Evolutionary conservation across 2,113 vertebrate genomes (phyloP), one percentile per base, ranked within the genome.

Genomic region (Semicossyphus pulcher): DNA sequence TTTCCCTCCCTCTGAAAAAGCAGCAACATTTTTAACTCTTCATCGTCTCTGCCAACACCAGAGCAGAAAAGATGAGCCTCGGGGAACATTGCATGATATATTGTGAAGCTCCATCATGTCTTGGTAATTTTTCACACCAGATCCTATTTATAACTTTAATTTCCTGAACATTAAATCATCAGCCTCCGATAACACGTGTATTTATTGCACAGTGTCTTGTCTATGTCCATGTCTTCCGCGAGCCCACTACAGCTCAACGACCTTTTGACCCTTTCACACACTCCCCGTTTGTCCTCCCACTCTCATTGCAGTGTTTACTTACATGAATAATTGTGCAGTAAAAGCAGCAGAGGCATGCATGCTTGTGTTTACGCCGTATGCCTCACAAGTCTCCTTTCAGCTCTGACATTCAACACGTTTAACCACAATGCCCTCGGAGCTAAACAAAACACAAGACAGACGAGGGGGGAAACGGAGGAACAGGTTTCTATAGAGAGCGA

Each of bases 391-490:
- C 58, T 64, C 32, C 48, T 72, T 44, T 53, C 42, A 47, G 53
- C 69, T 56, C 51, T 59, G 67, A 79, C 78, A 85, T 62, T 51
- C n/a, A 73, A 59, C 51, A 63, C 1, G 21, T 84, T 72, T 65
- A 76, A 74, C 34, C 9, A 47, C 48, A 75, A n/a, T 63, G 72
- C 57, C 61, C 70, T 65, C 61, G 10, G 54, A 63, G 78, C 49
- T 34, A 42, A 76, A 53, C 31, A 12, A 42, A 75, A 68, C 10
- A 21, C 36, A 29, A 56, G 42, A 74, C 29, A 23, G 70, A 9
- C 12, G 18, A 48, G 52, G 31, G 4, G 25, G 49, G 53, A 75
- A 76, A 56, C 31, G 23, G 42, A 76, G 44, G 9, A 48, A 41
- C 23, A 14, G 23, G 23, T 66, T 83, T 81, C 61, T 81, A 69